Evolutionary conservation across 2,113 vertebrate species (phyloP).

Genomic region (Pelvicachromis taeniatus): DNA sequence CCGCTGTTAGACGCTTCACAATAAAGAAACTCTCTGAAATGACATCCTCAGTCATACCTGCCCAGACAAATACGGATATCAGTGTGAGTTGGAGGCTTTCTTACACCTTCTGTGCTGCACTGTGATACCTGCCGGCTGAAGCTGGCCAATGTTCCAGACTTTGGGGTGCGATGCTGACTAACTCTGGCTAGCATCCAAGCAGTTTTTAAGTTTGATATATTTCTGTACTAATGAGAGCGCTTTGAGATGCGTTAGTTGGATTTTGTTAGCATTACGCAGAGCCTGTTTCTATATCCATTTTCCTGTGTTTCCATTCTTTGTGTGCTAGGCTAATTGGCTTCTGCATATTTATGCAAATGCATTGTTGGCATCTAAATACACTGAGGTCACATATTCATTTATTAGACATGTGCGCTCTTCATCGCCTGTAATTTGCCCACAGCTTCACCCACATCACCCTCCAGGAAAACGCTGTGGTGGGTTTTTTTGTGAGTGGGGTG

Average conservation of each 20-base stretch:
- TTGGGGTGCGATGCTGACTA: neutral
- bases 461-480: neutral
- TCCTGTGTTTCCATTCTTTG: neutral
- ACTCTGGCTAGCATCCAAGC: neutral
- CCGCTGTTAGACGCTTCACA: neutral
- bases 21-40: neutral
- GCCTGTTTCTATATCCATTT: neutral
- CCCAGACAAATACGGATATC: neutral
- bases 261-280: neutral
- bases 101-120: neutral
- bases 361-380: neutral
- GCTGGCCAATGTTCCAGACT: slow-evolving; percentile 10
- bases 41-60: neutral
- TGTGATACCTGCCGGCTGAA: neutral
- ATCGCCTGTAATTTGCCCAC: neutral
- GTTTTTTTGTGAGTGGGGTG: neutral
- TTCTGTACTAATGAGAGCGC: neutral
- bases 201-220: neutral
- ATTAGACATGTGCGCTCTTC: neutral
- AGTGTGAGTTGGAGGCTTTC: neutral
- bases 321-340: neutral
- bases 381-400: neutral
- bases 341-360: neutral
- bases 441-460: neutral
- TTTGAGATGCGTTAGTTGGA: neutral